Base-by-base conservation (phyloP, 1,140 invertebrate genomes). In the Anadara kagoshimensis region DNA sequence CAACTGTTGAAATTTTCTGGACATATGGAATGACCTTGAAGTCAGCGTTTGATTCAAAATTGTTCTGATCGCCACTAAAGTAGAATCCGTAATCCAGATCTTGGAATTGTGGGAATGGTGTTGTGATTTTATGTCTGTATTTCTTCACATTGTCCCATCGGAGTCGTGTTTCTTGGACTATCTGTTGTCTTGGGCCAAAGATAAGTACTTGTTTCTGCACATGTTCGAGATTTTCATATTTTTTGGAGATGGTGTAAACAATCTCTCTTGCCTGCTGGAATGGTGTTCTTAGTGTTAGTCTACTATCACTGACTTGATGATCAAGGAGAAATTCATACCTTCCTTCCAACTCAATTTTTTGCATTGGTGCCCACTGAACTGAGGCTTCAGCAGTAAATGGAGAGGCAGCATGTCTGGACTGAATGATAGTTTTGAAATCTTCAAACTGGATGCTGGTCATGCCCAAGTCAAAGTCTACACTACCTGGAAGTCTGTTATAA, bases 31-130 rank as follows among this genome's bases (percentile, higher is more conserved):
- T 29, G 44, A 78, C 71, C 63, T 69, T 57, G 57, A 78, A 74
- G n/a, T 67, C 65, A 36, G 69, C 65, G 36, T 73, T 72, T 20
- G 71, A 66, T 22, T 72, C 62, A 57, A 78, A 78, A 22, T 81
- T 68, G 24, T 20, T 57, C 36, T 47, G 57, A 49, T 29, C 41
- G n/a, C 69, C 69, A 41, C 75, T 73, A 10, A 78, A 68, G 8
- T 51, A 64, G 41, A 76, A 57, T 12, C 67, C 72, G 11, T 69
- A 73, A 20, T 68, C 64, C 18, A 78, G n/a, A 12, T 68, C 70
- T n/a, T 62, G 56, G 51, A 78, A 75, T 18, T 76, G 69, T 69
- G 68, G 71, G 57, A 81, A 76, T 22, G 79, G 73, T 44, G 76
- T 69, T 26, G 64, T 73, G 22, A 81, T 29, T 43, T 54, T 45